Base-by-base conservation (phyloP, 2,888 invertebrate species). In the Lithophane leautieri region DNA sequence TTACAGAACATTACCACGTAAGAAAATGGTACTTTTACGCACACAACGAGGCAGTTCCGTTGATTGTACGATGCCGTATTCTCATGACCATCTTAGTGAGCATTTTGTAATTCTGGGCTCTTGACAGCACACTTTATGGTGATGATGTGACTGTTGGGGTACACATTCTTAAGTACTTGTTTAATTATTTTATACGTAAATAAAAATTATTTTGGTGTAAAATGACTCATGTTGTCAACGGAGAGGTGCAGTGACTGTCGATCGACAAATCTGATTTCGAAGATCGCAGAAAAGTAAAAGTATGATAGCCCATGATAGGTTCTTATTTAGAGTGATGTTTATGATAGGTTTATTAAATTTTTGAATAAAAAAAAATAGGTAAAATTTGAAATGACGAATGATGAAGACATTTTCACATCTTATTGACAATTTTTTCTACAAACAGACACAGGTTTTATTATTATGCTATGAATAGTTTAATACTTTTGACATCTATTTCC, bases 1-100 rank as follows among this genome's bases (percentile, higher is more conserved):
- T 89, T 90, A 89, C 90, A 91, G 81, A 89, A 90, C 90, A 91
- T 91, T 91, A 90, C 85, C 85, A 88, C 82, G 83, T 91, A 87
- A 87, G 88, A 86, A 91, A 91, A 90, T 86, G 86, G 86, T 80
- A 88, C 87, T 89, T 88, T 89, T 88, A 86, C 81, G 87, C 82
- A 83, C 76, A 88, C 88, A 89, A 90, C 82, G 88, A 85, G 85
- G 85, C 89, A 87, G 86, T 91, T 91, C 83, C 81, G 82, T 86
- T 90, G 91, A 91, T 91, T 88, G 83, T 84, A 85, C 84, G 82
- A 87, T 78, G 79, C 63, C 76, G 87, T 87, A 88, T 89, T 89
- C 87, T 91, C 91, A 91, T 89, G 88, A 88, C 81, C 75, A 66
- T 75, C 28, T 75, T 66, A 68, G 65, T 72, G 56, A 70, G 28